Evolutionary conservation across 2,888 invertebrate species (phyloP), one percentile per base, ranked within the genome.

Genomic region (Volucella bombylans): DNA sequence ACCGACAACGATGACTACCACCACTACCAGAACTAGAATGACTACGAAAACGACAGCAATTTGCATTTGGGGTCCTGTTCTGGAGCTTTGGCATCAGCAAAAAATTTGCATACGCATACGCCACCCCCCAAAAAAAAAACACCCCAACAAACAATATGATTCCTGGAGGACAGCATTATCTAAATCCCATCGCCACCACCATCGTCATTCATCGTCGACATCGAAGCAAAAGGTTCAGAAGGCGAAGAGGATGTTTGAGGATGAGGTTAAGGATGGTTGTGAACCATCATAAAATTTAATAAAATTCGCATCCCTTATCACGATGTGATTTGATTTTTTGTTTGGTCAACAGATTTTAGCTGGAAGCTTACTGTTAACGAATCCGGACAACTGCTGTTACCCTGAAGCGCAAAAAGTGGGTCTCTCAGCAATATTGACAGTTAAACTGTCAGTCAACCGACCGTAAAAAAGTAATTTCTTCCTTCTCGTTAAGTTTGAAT

Each of bases 371-470:
- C 52, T 43, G 50, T 57, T 55, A 55, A 18, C 71, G 41, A 61
- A 72, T 39, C 72, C 47, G 55, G 65, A 10, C 52, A 54, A 15
- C 55, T 31, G 45, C 23, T 31, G 43, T 59, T 45, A 55, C 38
- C 39, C 65, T 39, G 18, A 15, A 52, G 38, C 49, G 41, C 31
- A 57, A 64, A 78, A 78, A 71, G n/a, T 49, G 69, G 67, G 41
- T 67, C 67, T 55, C 68, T 79, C 80, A 80, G 83, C 71, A 71
- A 80, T 83, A 83, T 80, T 83, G 83, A 80, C 80, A 74, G 71
- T 83, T 83, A 71, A 80, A 83, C 74, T 80, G 83, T 80, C 83
- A 83, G 65, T 76, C 83, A 80, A 65, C 67, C 54, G 74, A 83
- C 65, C 80, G 80, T 76, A 80, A 79, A 73, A 78, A 82, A 55